Percentiles rank a stretch among this genome's conserved stretches.
Evolutionary conservation across 2,797 vertebrate genomes (phyloP).

Genomic region (Mus caroli): DNA sequence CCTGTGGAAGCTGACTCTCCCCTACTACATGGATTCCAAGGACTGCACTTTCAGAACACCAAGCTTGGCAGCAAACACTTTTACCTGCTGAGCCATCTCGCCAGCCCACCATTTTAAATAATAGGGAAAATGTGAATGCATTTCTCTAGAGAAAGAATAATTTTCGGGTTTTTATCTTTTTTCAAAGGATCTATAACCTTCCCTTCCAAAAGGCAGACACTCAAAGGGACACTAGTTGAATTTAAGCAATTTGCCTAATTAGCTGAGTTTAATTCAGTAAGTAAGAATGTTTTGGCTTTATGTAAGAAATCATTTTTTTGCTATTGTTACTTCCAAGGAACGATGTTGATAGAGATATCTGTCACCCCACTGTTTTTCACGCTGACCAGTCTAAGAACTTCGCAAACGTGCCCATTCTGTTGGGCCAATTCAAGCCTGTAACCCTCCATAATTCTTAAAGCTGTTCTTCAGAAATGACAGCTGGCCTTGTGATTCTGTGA

Average conservation of each 20-base stretch:
- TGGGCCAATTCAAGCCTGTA: background rate
- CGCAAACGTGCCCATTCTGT: constrained; percentile 4
- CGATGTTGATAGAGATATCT: constrained; percentile 57
- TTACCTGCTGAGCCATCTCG: background rate
- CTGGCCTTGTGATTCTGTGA: background rate
- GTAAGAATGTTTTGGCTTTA: constrained; percentile 64
- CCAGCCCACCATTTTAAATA: background rate
- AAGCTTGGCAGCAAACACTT: background rate
- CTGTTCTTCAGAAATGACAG: rapidly evolving
- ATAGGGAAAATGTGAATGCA: background rate
- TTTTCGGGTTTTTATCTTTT: constrained; percentile 55
- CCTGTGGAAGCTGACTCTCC: background rate
- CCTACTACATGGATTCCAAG: background rate
- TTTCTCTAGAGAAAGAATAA: constrained; percentile 35
- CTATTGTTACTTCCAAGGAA: constrained; percentile 55
- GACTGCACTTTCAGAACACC: background rate
- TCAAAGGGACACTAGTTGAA: constrained; percentile 36
- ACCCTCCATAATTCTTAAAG: background rate
- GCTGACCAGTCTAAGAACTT: background rate
- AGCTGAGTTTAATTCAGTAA: constrained; percentile 54
- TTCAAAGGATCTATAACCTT: background rate
- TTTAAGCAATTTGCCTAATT: constrained; percentile 62
- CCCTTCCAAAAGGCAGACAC: constrained; percentile 58
- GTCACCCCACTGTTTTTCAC: background rate
- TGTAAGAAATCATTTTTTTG: background rate